A percentile compares a stretch with the other conserved stretches of the same genome.
These are phyloP conservation scores for Hirundo rustica DNA, from an alignment of 2,797 vertebrate species.

Conservation along the genomic window DNA sequence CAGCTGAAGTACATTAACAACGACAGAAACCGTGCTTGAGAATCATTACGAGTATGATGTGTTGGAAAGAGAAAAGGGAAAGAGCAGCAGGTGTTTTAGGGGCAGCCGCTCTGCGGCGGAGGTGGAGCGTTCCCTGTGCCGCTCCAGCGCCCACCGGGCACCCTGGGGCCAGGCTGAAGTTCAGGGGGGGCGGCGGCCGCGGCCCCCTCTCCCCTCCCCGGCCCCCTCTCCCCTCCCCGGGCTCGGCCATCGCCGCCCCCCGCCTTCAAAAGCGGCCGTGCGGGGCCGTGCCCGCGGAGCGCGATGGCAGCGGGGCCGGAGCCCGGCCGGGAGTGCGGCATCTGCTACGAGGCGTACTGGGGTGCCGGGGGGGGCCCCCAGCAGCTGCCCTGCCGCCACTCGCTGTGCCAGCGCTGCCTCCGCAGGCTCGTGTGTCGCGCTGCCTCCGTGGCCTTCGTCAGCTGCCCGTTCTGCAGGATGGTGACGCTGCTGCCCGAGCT, in stretches of 20 bases:
- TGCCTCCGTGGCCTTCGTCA: background rate
- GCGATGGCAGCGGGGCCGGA: background rate
- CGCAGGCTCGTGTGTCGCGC: conserved; percentile 25
- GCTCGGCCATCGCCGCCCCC: background rate
- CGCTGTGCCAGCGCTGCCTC: conserved; percentile 61
- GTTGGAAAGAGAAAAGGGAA: background rate
- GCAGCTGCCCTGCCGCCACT: conserved; percentile 59
- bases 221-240: background rate
- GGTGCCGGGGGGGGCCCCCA: background rate
- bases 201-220: background rate
- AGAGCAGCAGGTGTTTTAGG: no score
- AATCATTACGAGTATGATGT: accelerated
- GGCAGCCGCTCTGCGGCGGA: background rate
- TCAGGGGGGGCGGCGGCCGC: background rate
- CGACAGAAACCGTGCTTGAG: accelerated
- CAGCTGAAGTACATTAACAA: accelerated
- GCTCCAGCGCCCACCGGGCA: background rate
- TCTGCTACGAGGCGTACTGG: conserved; percentile 62
- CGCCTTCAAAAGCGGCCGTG: background rate
- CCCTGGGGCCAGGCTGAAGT: conserved; percentile 1
- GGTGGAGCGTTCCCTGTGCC: background rate
- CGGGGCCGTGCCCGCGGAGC: background rate
- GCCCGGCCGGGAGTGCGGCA: conserved; percentile 38
- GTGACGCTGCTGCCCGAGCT: conserved; percentile 54
- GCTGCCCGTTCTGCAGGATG: conserved; percentile 71